phyloP scores from a whole-genome alignment of 1,140 invertebrate genomes.

The Micrasema longulum region DNA sequence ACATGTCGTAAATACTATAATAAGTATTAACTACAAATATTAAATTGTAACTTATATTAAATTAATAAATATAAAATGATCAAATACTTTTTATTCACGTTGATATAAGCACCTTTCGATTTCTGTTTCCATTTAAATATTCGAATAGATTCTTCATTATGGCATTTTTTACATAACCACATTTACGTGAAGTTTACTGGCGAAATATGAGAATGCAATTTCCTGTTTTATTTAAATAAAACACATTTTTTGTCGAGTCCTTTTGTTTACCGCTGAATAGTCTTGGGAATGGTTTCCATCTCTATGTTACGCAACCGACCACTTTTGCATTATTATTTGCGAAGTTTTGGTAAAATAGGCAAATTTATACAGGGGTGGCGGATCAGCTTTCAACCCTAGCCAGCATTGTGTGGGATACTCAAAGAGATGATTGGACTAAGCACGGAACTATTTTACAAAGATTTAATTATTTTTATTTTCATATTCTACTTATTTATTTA shows the following conservation, averaged over 20 bases:
- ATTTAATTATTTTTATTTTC: too few relatives aligned
- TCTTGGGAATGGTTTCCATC: constrained; percentile 46
- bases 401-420: too few relatives aligned
- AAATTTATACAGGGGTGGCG: constrained; percentile 17
- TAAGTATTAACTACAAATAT: too few relatives aligned
- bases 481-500: too few relatives aligned
- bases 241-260: constrained; percentile 44
- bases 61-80: too few relatives aligned
- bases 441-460: too few relatives aligned
- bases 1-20: too few relatives aligned
- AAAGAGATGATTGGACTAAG: too few relatives aligned
- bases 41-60: too few relatives aligned
- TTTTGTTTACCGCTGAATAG: constrained; percentile 44
- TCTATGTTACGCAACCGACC: constrained; percentile 51
- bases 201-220: constrained; percentile 47
- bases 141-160: constrained; percentile 29
- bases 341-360: constrained; percentile 16
- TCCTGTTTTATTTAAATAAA: constrained; percentile 51
- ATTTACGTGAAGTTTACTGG: constrained; percentile 25
- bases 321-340: constrained; percentile 47
- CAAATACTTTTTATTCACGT: too few relatives aligned
- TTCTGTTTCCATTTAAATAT: not conserved
- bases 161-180: constrained; percentile 36
- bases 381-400: too few relatives aligned
- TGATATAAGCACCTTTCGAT: not conserved